Base-by-base conservation (phyloP, 2,797 vertebrate species). In the Eremophila alpestris region DNA sequence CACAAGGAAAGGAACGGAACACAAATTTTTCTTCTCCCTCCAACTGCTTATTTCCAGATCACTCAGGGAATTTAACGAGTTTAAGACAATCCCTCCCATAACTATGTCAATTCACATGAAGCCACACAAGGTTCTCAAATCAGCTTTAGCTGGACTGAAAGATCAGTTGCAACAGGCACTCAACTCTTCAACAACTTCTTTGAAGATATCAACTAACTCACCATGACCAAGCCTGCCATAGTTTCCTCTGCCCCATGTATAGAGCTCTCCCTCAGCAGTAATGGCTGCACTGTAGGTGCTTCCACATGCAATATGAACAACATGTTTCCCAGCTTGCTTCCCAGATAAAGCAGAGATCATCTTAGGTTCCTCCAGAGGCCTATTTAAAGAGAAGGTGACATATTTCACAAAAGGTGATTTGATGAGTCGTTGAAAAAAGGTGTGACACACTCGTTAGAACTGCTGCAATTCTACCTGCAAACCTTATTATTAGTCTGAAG, bases 251-350 rank as follows among this genome's bases (percentile, higher is more conserved):
- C 99, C 99, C 99, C 99, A 99, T 0, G 99, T 99, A 56, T 99
- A 99, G 10, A 99, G 98, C 91, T 99, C 99, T 32, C 99, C 99
- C 65, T 99, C 99, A 4, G 99, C 99, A 18, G 99, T 99, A 95
- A 99, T 98, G 3, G 99, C 99, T 4, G 99, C 99, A 5, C 99
- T 99, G 71, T 99, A 99, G 0, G 99, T 99, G 97, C 99, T 99
- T 51, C 99, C 99, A 62, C 99, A 99, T 0, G 99, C 99, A 16
- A 99, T 97, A 70, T 99, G 98, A 34, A 99, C 98, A 88, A 99
- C 98, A 1, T 99, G 99, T 82, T 99, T 99, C 67, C 99, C 99
- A 10, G 98, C 93, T 93, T 99, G 99, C 93, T 99, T 99, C 78
- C 99, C 99, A 34, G 98, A 99, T 85, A 99, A 98, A 65, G 98